phyloP scores from a whole-genome alignment of 1,140 invertebrate species.

The Caenorhabditis brenneri region DNA sequence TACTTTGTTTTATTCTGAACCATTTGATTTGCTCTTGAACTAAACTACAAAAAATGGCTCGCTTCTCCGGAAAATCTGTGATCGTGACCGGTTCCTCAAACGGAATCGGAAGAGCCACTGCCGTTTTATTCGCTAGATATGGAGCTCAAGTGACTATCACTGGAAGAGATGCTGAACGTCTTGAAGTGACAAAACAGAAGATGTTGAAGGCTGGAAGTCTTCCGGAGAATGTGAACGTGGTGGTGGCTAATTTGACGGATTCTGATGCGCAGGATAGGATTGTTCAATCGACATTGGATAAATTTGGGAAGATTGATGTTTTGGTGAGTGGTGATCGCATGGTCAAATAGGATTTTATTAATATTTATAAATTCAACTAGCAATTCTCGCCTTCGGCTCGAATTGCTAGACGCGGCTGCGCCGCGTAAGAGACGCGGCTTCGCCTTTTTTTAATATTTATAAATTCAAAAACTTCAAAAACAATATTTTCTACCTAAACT shows the following conservation, averaged over 20 bases:
- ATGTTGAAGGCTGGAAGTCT: background rate
- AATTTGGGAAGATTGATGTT: constrained; percentile 60
- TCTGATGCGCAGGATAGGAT: background rate
- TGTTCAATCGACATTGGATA: constrained; percentile 50
- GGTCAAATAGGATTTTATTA: too few species aligned
- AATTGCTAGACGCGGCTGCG: too few species aligned
- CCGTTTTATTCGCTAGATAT: constrained; percentile 48
- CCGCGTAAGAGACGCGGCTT: too few species aligned
- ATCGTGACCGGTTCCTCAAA: constrained; percentile 56
- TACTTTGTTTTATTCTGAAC: too few species aligned
- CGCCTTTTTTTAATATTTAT: too few species aligned
- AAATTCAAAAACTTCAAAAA: too few species aligned
- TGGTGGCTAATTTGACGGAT: background rate
- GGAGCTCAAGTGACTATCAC: constrained; percentile 53
- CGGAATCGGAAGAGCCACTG: constrained; percentile 52
- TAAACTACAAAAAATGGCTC: background rate
- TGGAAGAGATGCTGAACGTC: constrained; percentile 41
- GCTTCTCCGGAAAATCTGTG: constrained; percentile 42
- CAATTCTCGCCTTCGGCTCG: too few species aligned
- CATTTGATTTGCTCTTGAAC: too few species aligned
- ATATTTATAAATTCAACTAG: too few species aligned
- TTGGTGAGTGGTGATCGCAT: constrained; percentile 57
- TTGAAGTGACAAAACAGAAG: constrained; percentile 40
- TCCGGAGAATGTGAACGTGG: background rate
- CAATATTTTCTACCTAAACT: too few species aligned